Percentiles rank a stretch among this genome's conserved stretches.
phyloP scores from a whole-genome alignment of 2,113 vertebrate genomes.

The Apus apus region DNA sequence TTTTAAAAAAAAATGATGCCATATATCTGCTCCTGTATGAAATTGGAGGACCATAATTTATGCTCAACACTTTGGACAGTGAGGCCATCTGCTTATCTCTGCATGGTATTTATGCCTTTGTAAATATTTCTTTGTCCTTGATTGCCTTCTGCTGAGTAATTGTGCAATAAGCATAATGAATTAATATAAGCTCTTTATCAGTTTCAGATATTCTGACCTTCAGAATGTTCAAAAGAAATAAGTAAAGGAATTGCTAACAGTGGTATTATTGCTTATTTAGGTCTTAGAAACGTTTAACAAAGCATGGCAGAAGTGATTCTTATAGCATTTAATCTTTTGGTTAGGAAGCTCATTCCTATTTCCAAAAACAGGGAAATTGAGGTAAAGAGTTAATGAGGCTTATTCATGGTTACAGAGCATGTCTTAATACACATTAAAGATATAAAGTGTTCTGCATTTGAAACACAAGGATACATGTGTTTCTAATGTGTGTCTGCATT shows the following conservation, averaged over 20 bases:
- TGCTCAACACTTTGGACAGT: background rate
- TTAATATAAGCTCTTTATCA: background rate
- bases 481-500: background rate
- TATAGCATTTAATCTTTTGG: background rate
- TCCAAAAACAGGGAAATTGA: background rate
- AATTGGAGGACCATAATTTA: background rate
- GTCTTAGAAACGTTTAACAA: background rate
- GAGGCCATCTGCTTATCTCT: constrained; percentile 5
- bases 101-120: background rate
- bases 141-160: background rate
- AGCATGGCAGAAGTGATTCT: background rate
- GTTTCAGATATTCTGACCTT: background rate
- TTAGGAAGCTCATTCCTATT: background rate
- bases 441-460: background rate
- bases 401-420: background rate
- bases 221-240: background rate
- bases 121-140: constrained; percentile 25
- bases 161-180: background rate
- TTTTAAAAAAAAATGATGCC: background rate
- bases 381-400: background rate
- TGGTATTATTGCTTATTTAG: background rate
- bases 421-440: background rate
- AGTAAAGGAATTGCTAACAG: background rate
- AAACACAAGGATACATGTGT: background rate
- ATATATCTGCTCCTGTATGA: background rate